Evolutionary conservation across 2,113 vertebrate genomes (phyloP), one percentile per base, ranked within the genome.

Genomic region (Crotophaga sulcirostris): DNA sequence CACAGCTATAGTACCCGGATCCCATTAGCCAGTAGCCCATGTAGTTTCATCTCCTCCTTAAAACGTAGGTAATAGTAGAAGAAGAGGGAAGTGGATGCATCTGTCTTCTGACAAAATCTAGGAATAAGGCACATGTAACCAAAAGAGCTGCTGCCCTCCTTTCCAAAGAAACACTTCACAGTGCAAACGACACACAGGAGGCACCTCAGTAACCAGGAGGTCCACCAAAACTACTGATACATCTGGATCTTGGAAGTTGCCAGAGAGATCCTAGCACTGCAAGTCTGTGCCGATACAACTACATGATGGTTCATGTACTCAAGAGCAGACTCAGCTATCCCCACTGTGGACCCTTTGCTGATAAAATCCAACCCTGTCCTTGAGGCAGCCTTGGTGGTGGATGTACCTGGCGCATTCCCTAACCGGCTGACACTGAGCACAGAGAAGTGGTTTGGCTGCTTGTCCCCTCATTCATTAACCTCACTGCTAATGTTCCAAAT

Each of bases 101-200:
- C 42, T 80, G 51, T 42, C 67, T 42, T 90, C 36, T 67, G 58
- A 34, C 20, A 74, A 80, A 81, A 42, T 26, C 17, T 16, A 6
- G 45, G 58, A 74, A 36, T 3, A 18, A 84, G 26, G 18, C 38
- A 54, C 7, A 2, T 14, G 21, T 45, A 79, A 51, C 58, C 49
- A 24, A 17, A n/a, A 62, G 34, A 74, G 8, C 60, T 82, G 29
- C 74, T 91, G 60, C 18, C 19, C 25, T 86, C 34, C 34, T 49
- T 81, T 70, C 15, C 16, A 8, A n/a, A 75, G 33, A 63, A 62
- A 13, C 6, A 8, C 26, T 5, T 21, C 5, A 18, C 31, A 24
- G 21, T n/a, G 44, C 73, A 44, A 74, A 40, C 0, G 0, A 8
- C 8, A 0, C 13, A 16, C 6, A 12, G 47, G n/a, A 67, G 18